phyloP scores from a whole-genome alignment of 1,140 invertebrate species.

The Drosophila ironensis region DNA sequence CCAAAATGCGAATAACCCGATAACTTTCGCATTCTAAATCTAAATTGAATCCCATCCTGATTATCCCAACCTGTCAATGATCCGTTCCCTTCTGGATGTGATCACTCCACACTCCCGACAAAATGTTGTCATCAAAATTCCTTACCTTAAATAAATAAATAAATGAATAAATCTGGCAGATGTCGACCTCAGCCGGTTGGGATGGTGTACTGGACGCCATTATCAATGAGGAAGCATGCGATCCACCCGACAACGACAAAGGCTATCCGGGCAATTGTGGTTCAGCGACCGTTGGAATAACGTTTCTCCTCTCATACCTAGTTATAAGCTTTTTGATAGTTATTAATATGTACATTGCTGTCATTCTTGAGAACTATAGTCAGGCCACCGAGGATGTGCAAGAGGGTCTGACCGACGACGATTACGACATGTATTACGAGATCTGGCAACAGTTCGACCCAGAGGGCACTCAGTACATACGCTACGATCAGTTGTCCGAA shows the following conservation, averaged over 20 bases:
- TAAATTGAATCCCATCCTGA: not conserved
- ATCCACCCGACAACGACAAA: constrained; percentile 92
- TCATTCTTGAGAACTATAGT: constrained; percentile 99
- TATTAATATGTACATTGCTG: constrained; percentile 99
- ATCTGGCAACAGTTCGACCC: constrained; percentile 99
- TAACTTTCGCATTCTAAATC: no score
- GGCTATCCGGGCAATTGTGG: constrained; percentile 95
- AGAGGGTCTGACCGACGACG: constrained; percentile 98
- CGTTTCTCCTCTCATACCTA: constrained; percentile 96
- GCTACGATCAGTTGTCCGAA: constrained; percentile 95
- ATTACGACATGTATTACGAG: constrained; percentile 99
- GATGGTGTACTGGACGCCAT: constrained; percentile 97
- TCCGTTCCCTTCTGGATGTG: not conserved
- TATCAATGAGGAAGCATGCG: constrained; percentile 97
- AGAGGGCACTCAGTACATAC: constrained; percentile 98
- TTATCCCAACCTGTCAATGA: not conserved
- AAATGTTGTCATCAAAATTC: constrained; percentile 1
- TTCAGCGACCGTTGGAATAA: constrained; percentile 94
- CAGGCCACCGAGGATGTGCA: constrained; percentile 99
- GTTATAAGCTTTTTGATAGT: constrained; percentile 99
- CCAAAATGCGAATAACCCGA: no score
- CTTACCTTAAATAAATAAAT: no score
- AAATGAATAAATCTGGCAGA: constrained; percentile 84
- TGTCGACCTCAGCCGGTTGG: constrained; percentile 99
- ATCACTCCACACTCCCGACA: not conserved